Evolutionary conservation across 2,888 invertebrate species (phyloP).

Genomic region (Enoplolaimus lenunculus): DNA sequence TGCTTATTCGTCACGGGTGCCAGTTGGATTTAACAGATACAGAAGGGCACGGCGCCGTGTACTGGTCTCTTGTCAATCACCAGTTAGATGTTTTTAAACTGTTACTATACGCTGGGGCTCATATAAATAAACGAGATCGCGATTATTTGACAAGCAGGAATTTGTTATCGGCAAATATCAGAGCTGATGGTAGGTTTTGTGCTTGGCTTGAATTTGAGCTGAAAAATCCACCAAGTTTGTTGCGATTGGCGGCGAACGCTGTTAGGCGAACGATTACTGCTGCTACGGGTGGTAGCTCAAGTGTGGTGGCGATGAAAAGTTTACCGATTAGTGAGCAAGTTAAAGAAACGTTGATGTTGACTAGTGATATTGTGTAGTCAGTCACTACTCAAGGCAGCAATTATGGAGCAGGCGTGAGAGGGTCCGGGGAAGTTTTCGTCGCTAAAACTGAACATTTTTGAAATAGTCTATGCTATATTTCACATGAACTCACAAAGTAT

Average conservation of each 20-base stretch:
- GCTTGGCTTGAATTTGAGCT: conserved; percentile 19
- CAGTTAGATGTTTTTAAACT: conserved; percentile 25
- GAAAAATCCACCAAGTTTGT: conserved; percentile 18
- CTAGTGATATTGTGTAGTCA: too few relatives aligned
- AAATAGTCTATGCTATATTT: too few relatives aligned
- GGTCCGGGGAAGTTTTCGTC: too few relatives aligned
- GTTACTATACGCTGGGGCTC: conserved; percentile 34
- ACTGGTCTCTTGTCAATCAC: conserved; percentile 26
- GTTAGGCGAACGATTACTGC: background rate
- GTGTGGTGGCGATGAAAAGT: background rate
- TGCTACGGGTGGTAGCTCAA: background rate
- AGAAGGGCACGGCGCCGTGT: conserved; percentile 26
- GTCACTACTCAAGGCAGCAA: too few relatives aligned
- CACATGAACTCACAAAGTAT: too few relatives aligned
- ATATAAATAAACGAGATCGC: conserved; percentile 26
- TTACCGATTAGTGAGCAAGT: background rate
- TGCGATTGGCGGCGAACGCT: background rate
- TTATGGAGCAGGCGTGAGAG: too few relatives aligned
- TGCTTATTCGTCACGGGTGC: conserved; percentile 26
- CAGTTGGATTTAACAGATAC: conserved; percentile 25
- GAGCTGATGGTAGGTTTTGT: conserved; percentile 10
- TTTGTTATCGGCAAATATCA: background rate
- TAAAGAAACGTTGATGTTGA: background rate
- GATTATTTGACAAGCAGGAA: background rate
- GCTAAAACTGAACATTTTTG: too few relatives aligned